Percentiles rank a stretch among this genome's conserved stretches.
These are phyloP conservation scores for Amorpha juglandis DNA, from an alignment of 2,888 invertebrate species.

Conservation along the genomic window DNA sequence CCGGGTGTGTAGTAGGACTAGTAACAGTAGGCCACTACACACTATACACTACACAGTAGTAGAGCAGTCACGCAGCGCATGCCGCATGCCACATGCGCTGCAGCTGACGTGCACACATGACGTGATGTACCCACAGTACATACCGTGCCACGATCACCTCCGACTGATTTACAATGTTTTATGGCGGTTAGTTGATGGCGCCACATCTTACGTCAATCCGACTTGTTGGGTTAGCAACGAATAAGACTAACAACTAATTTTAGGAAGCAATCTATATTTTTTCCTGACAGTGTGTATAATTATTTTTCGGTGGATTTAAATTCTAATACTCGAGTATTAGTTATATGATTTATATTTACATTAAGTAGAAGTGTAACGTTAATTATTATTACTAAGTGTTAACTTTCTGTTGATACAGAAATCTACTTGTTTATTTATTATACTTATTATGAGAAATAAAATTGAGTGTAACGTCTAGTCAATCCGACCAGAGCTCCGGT, in stretches of 20 bases:
- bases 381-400: conserved; percentile 76
- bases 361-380: conserved; percentile 79
- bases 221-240: conserved; percentile 66
- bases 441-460: conserved; percentile 72
- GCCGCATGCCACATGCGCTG: not conserved
- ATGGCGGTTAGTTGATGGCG: conserved; percentile 60
- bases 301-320: conserved; percentile 80
- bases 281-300: conserved; percentile 76
- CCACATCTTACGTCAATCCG: conserved; percentile 50
- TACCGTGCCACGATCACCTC: conserved; percentile 30
- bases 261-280: conserved; percentile 71
- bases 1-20: too few species aligned
- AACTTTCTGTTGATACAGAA: conserved; percentile 81
- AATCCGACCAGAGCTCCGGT: conserved; percentile 79
- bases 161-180: conserved; percentile 50
- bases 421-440: conserved; percentile 76
- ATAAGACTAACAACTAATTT: conserved; percentile 79
- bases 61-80: conserved; percentile 9
- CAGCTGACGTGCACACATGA: too few species aligned
- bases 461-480: conserved; percentile 84
- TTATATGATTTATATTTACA: conserved; percentile 77
- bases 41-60: too few species aligned
- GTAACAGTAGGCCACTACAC: too few species aligned
- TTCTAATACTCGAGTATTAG: conserved; percentile 84
- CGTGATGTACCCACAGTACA: conserved; percentile 25